Percentiles rank a stretch among this genome's conserved stretches.
Conservation (phyloP, 2,113 vertebrate species). For the Pluvianellus socialis region DNA sequence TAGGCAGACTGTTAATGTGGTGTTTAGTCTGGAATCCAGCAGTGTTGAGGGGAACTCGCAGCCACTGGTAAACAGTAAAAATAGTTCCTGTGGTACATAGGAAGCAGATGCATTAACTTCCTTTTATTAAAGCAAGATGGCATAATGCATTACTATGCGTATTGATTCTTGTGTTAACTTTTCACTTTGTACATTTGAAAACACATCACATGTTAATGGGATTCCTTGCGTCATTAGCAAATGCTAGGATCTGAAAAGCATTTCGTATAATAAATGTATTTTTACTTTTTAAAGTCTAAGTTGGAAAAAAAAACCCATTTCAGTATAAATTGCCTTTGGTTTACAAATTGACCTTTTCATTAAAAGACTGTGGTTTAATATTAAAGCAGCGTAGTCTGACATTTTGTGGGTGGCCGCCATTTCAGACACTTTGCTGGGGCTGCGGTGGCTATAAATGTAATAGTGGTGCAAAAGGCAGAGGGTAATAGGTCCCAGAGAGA, state of each 20-base stretch:
- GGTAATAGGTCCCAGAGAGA: background rate
- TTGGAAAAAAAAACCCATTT: background rate
- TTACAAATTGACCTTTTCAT: background rate
- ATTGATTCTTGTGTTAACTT: background rate
- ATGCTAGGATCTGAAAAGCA: background rate
- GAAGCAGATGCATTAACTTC: background rate
- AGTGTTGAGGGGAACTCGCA: background rate
- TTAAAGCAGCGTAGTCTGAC: background rate
- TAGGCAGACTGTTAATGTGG: background rate
- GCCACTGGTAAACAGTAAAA: background rate
- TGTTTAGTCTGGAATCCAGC: background rate
- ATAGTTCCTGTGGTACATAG: background rate
- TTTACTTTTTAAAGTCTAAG: background rate
- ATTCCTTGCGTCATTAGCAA: background rate
- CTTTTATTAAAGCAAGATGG: background rate
- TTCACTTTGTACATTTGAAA: fast-evolving
- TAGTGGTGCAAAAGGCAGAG: background rate
- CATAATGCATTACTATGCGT: background rate
- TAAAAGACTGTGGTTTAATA: background rate
- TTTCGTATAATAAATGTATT: background rate
- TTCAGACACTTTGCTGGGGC: background rate
- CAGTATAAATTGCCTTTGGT: fast-evolving
- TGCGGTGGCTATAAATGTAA: background rate
- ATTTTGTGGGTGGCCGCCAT: background rate
- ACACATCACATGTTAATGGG: background rate